Percentiles rank a stretch among this genome's conserved stretches.
Conservation (phyloP, 2,113 vertebrate genomes). For the Carassius carassius region DNA sequence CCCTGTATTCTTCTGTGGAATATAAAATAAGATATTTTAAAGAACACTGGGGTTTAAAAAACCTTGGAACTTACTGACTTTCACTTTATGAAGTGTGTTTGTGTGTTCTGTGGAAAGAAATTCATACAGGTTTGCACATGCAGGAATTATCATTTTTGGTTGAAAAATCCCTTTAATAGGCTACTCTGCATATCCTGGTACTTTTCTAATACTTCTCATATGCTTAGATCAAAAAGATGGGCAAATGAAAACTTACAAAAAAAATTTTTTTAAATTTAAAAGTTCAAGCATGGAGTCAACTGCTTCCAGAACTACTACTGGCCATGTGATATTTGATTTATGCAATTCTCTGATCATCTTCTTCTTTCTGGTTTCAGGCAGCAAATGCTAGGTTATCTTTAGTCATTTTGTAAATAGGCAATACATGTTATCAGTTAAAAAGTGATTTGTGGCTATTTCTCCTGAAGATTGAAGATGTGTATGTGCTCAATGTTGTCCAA, state of each 20-base stretch:
- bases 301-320: too few species aligned
- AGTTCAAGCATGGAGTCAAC: background rate
- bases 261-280: background rate
- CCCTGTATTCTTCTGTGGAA: too few species aligned
- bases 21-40: too few species aligned
- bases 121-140: background rate
- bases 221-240: slow-evolving; percentile 22
- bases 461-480: background rate
- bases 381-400: background rate
- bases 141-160: background rate
- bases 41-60: too few species aligned
- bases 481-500: background rate
- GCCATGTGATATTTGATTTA: too few species aligned
- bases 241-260: background rate
- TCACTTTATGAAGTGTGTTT: too few species aligned
- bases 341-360: too few species aligned
- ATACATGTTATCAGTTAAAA: slow-evolving; percentile 15
- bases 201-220: slow-evolving; percentile 28
- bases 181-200: background rate
- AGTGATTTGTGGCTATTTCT: slow-evolving; percentile 1
- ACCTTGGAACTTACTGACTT: too few species aligned
- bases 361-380: background rate
- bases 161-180: background rate
- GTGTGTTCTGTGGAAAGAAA: background rate
- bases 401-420: slow-evolving; percentile 1